A percentile compares a stretch with the other conserved stretches of the same genome.
phyloP scores from a whole-genome alignment of 1,140 invertebrate species.

The Halictus rubicundus region DNA sequence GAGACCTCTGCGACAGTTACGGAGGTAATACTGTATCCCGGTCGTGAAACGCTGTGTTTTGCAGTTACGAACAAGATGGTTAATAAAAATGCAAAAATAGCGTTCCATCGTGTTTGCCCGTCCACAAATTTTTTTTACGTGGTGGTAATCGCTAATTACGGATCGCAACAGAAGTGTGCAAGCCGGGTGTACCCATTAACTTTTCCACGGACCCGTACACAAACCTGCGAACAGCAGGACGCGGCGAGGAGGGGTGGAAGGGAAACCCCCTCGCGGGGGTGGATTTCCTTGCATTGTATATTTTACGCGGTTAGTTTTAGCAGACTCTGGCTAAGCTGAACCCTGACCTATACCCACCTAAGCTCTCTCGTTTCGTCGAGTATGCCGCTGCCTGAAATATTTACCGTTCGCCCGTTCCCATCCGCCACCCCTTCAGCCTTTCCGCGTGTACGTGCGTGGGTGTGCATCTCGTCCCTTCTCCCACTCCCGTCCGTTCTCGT shows the following conservation, averaged over 20 bases:
- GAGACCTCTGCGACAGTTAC: no score
- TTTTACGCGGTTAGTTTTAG: conserved; percentile 56
- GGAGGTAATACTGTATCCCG: no score
- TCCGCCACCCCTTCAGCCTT: background rate
- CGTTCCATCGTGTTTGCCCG: no score
- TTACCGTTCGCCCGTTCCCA: conserved; percentile 32
- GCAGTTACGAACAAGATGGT: no score
- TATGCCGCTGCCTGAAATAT: conserved; percentile 58
- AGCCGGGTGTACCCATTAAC: no score
- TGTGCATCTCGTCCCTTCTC: background rate
- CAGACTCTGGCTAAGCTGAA: conserved; percentile 48
- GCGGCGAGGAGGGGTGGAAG: background rate
- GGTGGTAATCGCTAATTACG: no score
- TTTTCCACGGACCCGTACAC: background rate
- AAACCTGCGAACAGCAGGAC: background rate
- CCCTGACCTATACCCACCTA: conserved; percentile 49
- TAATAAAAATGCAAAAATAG: no score
- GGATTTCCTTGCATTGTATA: conserved; percentile 47
- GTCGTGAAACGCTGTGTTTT: no score
- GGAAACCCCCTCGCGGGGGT: background rate
- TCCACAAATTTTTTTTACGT: no score
- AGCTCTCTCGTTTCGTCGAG: conserved; percentile 53
- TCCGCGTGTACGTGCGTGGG: background rate
- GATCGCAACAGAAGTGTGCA: no score
- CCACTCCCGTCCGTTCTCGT: background rate